A percentile compares a stretch with the other conserved stretches of the same genome.
These are phyloP conservation scores for Chymomyza caudatula DNA, from an alignment of 2,888 invertebrate species.

Conservation along the genomic window DNA sequence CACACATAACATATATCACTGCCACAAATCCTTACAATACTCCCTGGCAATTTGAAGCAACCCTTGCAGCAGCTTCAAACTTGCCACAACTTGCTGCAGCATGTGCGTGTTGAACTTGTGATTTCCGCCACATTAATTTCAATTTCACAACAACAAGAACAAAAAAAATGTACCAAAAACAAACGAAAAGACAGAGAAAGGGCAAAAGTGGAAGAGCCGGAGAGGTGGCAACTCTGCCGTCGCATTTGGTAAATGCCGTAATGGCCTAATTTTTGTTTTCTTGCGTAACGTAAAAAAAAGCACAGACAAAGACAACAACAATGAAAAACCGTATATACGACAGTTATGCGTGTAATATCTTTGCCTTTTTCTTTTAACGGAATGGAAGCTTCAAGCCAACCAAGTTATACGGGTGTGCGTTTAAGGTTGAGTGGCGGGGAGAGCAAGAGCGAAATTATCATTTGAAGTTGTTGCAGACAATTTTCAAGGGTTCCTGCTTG, in stretches of 20 bases:
- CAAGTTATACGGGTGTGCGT: background rate
- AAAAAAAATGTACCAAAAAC: background rate
- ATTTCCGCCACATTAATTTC: conserved; percentile 76
- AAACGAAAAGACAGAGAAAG: background rate
- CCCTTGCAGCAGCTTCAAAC: conserved; percentile 49
- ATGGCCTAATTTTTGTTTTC: conserved; percentile 74
- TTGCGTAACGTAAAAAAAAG: conserved; percentile 23
- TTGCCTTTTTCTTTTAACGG: conserved; percentile 8
- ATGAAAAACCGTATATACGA: conserved; percentile 47
- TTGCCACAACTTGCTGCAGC: conserved; percentile 9
- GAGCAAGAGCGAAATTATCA: conserved; percentile 55
- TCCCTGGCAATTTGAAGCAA: conserved; percentile 31
- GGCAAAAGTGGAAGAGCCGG: background rate
- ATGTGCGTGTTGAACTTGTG: conserved; percentile 72
- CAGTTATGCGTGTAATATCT: conserved; percentile 72
- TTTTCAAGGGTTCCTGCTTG: conserved; percentile 48
- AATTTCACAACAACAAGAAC: conserved; percentile 53
- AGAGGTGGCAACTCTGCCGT: conserved; percentile 14
- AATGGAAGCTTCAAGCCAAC: background rate
- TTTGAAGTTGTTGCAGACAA: conserved; percentile 43
- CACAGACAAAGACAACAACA: conserved; percentile 3
- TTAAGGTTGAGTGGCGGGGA: background rate
- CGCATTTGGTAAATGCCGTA: conserved; percentile 73
- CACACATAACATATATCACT: conserved; percentile 66
- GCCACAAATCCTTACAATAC: conserved; percentile 45